Evolutionary conservation across 1,140 invertebrate genomes (phyloP).

Genomic region (Oryctes rhinoceros): DNA sequence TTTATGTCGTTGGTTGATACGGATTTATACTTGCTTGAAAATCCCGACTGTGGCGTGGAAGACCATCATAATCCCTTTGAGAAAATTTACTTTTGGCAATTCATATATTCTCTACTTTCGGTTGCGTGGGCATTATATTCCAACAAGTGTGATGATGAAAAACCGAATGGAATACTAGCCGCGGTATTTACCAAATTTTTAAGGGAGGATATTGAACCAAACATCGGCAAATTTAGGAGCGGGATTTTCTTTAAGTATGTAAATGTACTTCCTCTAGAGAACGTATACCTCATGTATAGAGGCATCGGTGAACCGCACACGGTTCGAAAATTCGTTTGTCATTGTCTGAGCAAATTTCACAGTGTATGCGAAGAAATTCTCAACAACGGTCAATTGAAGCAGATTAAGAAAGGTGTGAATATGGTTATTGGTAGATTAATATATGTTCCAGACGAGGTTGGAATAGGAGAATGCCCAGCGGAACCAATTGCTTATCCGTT

Average conservation of each 20-base stretch:
- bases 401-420: conserved; percentile 48
- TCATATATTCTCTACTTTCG: conserved; percentile 64
- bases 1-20: conserved; percentile 63
- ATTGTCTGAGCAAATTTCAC: conserved; percentile 47
- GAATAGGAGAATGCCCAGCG: neutral
- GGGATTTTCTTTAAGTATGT: conserved; percentile 57
- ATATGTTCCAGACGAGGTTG: conserved; percentile 45
- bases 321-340: conserved; percentile 60
- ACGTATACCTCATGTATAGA: conserved; percentile 63
- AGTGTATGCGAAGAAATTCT: conserved; percentile 46
- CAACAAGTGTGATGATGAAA: conserved; percentile 52
- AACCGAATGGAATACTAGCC: conserved; percentile 59
- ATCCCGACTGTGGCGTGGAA: conserved; percentile 61
- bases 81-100: conserved; percentile 69
- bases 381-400: neutral
- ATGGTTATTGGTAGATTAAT: conserved; percentile 49
- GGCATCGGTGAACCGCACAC: conserved; percentile 63
- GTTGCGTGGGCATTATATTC: conserved; percentile 62
- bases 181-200: conserved; percentile 64
- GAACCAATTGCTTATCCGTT: conserved; percentile 13
- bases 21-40: conserved; percentile 61
- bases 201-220: conserved; percentile 61
- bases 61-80: conserved; percentile 65
- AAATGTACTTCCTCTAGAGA: conserved; percentile 62
- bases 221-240: conserved; percentile 60